Evolutionary conservation across 2,888 invertebrate species (phyloP).

Genomic region (Tenthredo distinguenda): DNA sequence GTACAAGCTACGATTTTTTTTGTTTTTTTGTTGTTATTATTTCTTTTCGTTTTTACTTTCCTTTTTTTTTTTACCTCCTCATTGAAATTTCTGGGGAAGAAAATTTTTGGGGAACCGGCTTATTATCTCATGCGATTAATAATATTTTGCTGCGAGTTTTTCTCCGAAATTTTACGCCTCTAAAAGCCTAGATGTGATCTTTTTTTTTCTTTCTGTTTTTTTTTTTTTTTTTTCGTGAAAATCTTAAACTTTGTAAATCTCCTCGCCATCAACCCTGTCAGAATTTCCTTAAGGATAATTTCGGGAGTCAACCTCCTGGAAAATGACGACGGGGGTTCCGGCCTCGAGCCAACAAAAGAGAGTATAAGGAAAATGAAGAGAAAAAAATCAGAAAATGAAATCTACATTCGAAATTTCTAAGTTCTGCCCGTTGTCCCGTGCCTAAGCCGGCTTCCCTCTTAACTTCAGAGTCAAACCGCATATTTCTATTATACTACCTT

Average conservation of each 20-base stretch:
- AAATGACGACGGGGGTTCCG: conserved; percentile 57
- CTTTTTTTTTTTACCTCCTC: too few species aligned
- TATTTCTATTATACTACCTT: conserved; percentile 26
- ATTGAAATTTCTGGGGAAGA: too few species aligned
- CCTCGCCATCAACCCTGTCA: conserved; percentile 37
- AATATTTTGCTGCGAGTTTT: neutral
- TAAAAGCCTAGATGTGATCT: neutral
- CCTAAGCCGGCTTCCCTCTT: conserved; percentile 24
- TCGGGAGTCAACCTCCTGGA: conserved; percentile 53
- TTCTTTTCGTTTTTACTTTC: too few species aligned
- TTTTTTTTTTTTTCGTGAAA: conserved; percentile 48
- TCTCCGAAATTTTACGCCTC: neutral
- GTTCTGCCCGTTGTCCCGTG: conserved; percentile 35
- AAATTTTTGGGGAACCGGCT: too few species aligned
- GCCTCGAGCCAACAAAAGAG: conserved; percentile 34
- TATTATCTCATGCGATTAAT: neutral
- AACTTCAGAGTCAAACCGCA: conserved; percentile 34
- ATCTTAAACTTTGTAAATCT: conserved; percentile 54
- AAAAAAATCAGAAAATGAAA: conserved; percentile 67
- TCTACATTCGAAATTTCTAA: conserved; percentile 58
- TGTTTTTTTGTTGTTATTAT: neutral
- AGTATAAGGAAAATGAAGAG: neutral
- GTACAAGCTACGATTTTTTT: neutral
- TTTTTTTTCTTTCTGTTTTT: neutral
- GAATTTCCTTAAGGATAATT: neutral